A percentile compares a stretch with the other conserved stretches of the same genome.
Evolutionary conservation across 2,888 invertebrate species (phyloP).

Genomic region (Idaea biselata): DNA sequence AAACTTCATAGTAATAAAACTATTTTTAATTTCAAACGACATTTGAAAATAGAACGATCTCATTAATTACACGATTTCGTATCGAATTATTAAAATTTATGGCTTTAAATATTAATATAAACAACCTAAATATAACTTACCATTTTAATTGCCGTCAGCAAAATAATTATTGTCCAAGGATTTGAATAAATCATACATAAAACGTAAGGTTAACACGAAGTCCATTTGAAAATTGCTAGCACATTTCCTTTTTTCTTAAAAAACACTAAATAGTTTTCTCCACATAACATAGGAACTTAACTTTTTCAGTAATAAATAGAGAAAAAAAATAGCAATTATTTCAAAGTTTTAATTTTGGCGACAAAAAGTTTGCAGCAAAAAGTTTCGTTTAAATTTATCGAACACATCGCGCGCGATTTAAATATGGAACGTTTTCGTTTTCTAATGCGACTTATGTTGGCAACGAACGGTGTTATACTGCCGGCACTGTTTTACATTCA

Average conservation of each 20-base stretch:
- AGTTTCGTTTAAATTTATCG: slow-evolving; percentile 3
- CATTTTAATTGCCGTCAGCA: slow-evolving; percentile 77
- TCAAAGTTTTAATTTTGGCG: background rate
- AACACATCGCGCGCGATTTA: slow-evolving; percentile 16
- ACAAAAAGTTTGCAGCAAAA: background rate
- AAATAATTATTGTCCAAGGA: slow-evolving; percentile 74
- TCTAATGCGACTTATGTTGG: slow-evolving; percentile 50
- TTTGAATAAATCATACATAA: slow-evolving; percentile 80
- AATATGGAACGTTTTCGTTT: slow-evolving; percentile 26
- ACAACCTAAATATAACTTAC: slow-evolving; percentile 53
- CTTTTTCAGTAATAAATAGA: background rate
- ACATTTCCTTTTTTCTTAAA: slow-evolving; percentile 38
- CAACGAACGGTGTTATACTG: slow-evolving; percentile 52
- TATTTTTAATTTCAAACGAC: background rate
- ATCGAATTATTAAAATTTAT: slow-evolving; percentile 14
- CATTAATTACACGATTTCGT: background rate
- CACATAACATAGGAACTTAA: slow-evolving; percentile 8
- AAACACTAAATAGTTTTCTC: slow-evolving; percentile 30
- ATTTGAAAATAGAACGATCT: background rate
- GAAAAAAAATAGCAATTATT: slow-evolving; percentile 12
- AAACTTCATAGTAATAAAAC: background rate
- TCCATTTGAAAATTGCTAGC: slow-evolving; percentile 62
- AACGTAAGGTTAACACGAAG: slow-evolving; percentile 68
- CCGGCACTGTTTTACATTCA: slow-evolving; percentile 17
- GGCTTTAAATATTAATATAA: slow-evolving; percentile 14